Evolutionary conservation across 2,113 vertebrate genomes (phyloP).

Genomic region (Percina caprodes): DNA sequence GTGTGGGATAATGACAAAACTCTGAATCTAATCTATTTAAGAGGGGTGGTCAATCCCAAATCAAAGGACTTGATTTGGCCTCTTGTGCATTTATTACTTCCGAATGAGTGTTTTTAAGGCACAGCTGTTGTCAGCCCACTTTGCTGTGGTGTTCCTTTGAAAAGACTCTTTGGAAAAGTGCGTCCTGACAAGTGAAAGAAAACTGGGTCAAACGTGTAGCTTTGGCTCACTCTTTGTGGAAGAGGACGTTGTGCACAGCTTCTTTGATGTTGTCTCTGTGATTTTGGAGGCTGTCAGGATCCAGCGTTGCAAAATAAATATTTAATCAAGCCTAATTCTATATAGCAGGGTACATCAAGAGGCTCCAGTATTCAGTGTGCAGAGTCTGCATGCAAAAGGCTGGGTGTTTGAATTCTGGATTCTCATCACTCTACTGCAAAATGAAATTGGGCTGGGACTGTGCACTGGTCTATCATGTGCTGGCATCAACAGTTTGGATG

Average conservation of each 20-base stretch:
- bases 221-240: slow-evolving; percentile 45
- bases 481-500: slow-evolving; percentile 23
- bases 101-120: slow-evolving; percentile 31
- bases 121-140: slow-evolving; percentile 13
- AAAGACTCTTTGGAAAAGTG: slow-evolving; percentile 15
- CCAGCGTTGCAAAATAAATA: slow-evolving; percentile 24
- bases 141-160: slow-evolving; percentile 39
- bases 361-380: neutral
- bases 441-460: slow-evolving; percentile 13
- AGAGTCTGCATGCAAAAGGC: slow-evolving; percentile 13
- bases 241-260: slow-evolving; percentile 21
- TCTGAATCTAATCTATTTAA: slow-evolving; percentile 37
- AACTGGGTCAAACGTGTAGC: slow-evolving; percentile 68
- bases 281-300: slow-evolving; percentile 48
- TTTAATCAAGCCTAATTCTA: slow-evolving; percentile 45
- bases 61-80: slow-evolving; percentile 36
- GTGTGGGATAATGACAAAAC: slow-evolving; percentile 39
- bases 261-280: slow-evolving; percentile 63
- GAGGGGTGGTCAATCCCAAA: slow-evolving; percentile 27
- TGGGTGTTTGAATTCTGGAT: slow-evolving; percentile 5
- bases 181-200: slow-evolving; percentile 29
- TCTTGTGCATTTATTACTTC: slow-evolving; percentile 21
- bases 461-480: slow-evolving; percentile 19
- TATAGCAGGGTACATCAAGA: slow-evolving; percentile 1
- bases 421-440: neutral